Base-by-base conservation (phyloP, 2,797 vertebrate species). In the Peromyscus attwateri region DNA sequence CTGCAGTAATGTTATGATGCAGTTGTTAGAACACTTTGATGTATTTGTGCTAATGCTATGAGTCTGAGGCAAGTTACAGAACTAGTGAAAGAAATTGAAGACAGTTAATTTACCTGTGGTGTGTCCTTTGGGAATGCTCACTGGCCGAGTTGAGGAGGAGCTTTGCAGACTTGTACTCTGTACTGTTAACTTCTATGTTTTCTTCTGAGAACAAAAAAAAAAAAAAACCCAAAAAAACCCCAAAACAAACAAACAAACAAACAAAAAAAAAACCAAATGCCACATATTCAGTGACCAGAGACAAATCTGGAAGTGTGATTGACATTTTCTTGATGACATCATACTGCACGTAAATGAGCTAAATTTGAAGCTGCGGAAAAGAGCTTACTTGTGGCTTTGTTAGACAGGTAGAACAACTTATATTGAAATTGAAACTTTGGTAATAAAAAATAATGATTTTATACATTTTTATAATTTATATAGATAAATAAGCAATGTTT, bases 11-110 rank as follows among this genome's bases (percentile, higher is more conserved):
- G 23, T 34, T 85, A 37, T 34, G 40, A 82, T 88, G 87, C n/a
- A 77, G 60, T 62, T 88, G 55, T 95, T 79, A 87, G 94, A 88
- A 75, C 79, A 29, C 31, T 95, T 95, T 92, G 40, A 37, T 87
- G 80, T 71, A 4, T 52, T 31, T 80, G 76, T 83, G 46, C 37
- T 81, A 91, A 91, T 87, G 91, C 85, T 49, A 9, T 77, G 93
- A 88, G 62, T 96, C 85, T 97, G 64, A 49, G 66, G 37, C 8
- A 87, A n/a, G 95, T 95, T 96, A 91, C 82, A 34, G 27, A 89
- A 95, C 77, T 70, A 55, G 62, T 95, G 92, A 94, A 95, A 96
- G 89, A 83, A 95, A 75, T 7, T 70, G 66, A 94, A 81, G 88
- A 73, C 71, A 91, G 71, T 80, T 62, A 95, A 49, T 85, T 88